These are phyloP conservation scores for Diploptera punctata DNA, from an alignment of 2,888 invertebrate species.

Conservation along the genomic window DNA sequence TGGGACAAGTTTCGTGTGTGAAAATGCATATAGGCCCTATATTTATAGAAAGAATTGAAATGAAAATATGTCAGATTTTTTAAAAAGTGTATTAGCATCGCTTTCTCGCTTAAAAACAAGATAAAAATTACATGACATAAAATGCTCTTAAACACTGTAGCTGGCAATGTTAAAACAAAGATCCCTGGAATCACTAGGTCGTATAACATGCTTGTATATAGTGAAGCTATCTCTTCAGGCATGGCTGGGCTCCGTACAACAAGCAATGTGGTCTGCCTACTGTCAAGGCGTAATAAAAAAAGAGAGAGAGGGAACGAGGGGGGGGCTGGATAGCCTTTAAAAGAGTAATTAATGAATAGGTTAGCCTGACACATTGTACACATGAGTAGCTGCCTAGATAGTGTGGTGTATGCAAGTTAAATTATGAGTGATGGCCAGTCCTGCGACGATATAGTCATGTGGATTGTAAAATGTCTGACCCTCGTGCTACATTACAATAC, in stretches of 20 bases:
- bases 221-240: conserved; percentile 31
- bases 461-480: conserved; percentile 6
- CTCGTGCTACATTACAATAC: no score
- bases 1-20: no score
- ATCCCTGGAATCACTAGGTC: neutral
- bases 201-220: neutral
- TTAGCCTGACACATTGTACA: conserved; percentile 28
- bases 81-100: no score
- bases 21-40: no score
- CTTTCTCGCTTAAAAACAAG: no score
- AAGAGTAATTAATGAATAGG: conserved; percentile 31
- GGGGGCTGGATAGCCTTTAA: conserved; percentile 10
- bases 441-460: conserved; percentile 18
- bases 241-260: conserved; percentile 25
- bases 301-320: neutral
- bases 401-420: conserved; percentile 28
- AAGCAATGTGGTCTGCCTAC: conserved; percentile 29
- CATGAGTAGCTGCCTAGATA: conserved; percentile 27
- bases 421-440: conserved; percentile 26
- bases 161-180: neutral
- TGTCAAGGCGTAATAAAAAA: conserved; percentile 29
- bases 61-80: no score
- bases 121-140: neutral
- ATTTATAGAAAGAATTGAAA: no score
- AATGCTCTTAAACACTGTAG: neutral